A percentile compares a stretch with the other conserved stretches of the same genome.
These are phyloP conservation scores for Eupithecia inturbata DNA, from an alignment of 2,888 invertebrate species.

Conservation along the genomic window DNA sequence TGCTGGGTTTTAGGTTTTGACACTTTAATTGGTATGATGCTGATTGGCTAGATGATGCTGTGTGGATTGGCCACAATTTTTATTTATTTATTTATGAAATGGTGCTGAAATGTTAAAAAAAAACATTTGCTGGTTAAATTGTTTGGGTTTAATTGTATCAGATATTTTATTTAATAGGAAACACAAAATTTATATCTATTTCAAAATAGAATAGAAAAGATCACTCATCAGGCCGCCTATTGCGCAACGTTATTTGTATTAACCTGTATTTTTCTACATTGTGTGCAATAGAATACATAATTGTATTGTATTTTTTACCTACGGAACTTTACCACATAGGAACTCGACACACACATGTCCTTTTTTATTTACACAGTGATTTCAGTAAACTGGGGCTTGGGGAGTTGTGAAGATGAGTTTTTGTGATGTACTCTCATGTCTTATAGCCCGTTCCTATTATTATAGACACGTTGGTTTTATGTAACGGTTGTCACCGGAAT, in stretches of 20 bases:
- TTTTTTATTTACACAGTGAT: conserved; percentile 31
- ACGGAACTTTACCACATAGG: neutral
- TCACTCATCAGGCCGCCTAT: no score
- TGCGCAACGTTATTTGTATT: neutral
- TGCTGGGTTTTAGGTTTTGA: neutral
- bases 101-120: neutral
- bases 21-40: neutral
- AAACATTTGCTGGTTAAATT: neutral
- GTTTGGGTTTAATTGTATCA: neutral
- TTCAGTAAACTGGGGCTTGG: conserved; percentile 37
- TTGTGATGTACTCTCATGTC: conserved; percentile 22
- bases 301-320: neutral
- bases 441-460: neutral
- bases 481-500: neutral
- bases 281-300: neutral
- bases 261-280: neutral
- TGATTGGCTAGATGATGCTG: no score
- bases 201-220: no score
- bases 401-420: conserved; percentile 36
- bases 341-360: neutral
- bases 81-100: no score
- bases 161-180: neutral
- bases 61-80: no score
- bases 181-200: neutral
- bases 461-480: neutral